Evolutionary conservation across 2,113 vertebrate genomes (phyloP).

Genomic region (Anseranas semipalmata): DNA sequence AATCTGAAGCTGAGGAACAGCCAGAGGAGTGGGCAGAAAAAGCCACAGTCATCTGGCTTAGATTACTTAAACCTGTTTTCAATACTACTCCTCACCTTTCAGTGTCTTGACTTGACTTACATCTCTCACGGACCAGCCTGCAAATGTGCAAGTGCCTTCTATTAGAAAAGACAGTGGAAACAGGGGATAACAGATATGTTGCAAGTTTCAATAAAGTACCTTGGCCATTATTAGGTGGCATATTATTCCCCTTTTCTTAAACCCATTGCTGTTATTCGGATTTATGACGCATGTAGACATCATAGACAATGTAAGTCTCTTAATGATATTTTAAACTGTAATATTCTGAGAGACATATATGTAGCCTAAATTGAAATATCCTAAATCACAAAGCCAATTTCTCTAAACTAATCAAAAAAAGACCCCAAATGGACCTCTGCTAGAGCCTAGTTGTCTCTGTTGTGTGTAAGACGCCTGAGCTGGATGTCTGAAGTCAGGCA

Average conservation of each 20-base stretch:
- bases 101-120: background rate
- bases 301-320: background rate
- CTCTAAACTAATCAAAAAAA: background rate
- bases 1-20: background rate
- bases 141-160: background rate
- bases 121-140: background rate
- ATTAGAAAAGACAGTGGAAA: background rate
- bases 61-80: background rate
- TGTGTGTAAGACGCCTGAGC: background rate
- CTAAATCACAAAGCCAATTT: background rate
- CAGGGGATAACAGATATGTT: background rate
- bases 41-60: background rate
- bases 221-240: background rate
- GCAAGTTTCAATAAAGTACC: background rate
- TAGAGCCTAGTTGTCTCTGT: background rate
- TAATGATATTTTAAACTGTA: background rate
- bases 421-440: background rate
- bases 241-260: background rate
- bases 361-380: background rate
- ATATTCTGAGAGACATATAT: background rate
- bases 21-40: background rate
- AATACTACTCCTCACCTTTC: background rate
- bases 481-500: background rate
- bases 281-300: background rate
- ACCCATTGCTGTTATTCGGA: background rate